Percentiles rank a stretch among this genome's conserved stretches.
Evolutionary conservation across 2,888 invertebrate genomes (phyloP).

Genomic region (Tachina fera): DNA sequence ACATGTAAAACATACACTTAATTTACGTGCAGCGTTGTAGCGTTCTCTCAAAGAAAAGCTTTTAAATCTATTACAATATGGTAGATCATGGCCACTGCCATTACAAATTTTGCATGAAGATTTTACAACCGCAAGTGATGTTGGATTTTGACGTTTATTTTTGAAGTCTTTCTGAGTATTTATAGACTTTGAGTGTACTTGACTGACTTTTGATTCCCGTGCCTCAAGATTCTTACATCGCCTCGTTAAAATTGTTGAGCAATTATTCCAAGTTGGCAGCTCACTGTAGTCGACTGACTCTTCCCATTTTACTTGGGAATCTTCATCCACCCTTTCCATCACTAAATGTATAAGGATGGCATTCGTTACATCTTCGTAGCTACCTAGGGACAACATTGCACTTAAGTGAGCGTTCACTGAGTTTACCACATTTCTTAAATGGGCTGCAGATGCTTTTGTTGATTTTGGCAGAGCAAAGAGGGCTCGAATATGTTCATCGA

Average conservation of each 20-base stretch:
- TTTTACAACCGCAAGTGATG: too few relatives aligned
- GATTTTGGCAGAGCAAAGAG: slow-evolving; percentile 51
- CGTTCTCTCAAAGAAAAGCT: neutral
- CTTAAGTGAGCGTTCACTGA: slow-evolving; percentile 27
- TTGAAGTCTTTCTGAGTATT: neutral
- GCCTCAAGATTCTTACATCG: slow-evolving; percentile 66
- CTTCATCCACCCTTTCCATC: slow-evolving; percentile 17
- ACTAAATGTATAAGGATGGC: slow-evolving; percentile 32
- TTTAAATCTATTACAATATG: neutral
- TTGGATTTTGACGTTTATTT: too few relatives aligned
- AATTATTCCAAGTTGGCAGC: slow-evolving; percentile 60
- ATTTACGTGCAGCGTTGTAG: neutral
- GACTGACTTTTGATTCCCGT: slow-evolving; percentile 44
- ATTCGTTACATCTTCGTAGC: slow-evolving; percentile 13
- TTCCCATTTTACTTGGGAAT: slow-evolving; percentile 59
- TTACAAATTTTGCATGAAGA: too few relatives aligned
- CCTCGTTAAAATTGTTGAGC: slow-evolving; percentile 49
- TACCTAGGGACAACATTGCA: slow-evolving; percentile 39
- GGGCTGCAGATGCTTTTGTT: slow-evolving; percentile 48
- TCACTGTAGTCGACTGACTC: slow-evolving; percentile 64
- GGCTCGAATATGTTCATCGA: slow-evolving; percentile 65
- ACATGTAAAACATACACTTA: neutral
- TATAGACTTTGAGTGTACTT: neutral
- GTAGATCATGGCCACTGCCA: too few relatives aligned
- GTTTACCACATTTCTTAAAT: slow-evolving; percentile 46